Percentiles rank a stretch among this genome's conserved stretches.
phyloP scores from a whole-genome alignment of 2,888 invertebrate genomes.

The Psococerastis gibbosa region DNA sequence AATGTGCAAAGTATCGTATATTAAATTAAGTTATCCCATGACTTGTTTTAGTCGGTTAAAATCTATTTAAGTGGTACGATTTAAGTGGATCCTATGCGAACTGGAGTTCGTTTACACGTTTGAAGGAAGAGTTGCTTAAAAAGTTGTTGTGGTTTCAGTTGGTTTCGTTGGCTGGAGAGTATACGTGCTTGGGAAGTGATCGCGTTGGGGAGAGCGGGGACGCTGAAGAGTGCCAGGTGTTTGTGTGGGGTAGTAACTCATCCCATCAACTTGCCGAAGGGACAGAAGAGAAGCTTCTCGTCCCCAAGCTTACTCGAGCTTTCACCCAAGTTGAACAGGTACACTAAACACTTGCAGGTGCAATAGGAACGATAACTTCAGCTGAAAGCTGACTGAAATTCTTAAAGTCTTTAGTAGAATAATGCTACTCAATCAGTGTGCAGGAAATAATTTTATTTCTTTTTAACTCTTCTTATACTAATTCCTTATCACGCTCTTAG shows the following conservation, averaged over 20 bases:
- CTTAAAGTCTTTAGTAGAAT: too few species aligned
- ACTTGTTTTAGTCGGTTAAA: too few species aligned
- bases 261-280: constrained; percentile 42
- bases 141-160: constrained; percentile 19
- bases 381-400: too few species aligned
- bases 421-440: background rate
- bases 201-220: constrained; percentile 4
- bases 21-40: too few species aligned
- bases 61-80: too few species aligned
- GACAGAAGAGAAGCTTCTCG: constrained; percentile 35
- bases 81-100: too few species aligned
- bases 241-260: constrained; percentile 45
- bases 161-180: constrained; percentile 27
- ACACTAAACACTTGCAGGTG: too few species aligned
- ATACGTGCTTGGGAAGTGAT: constrained; percentile 23
- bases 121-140: too few species aligned
- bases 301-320: constrained; percentile 34
- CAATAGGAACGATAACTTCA: too few species aligned
- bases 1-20: too few species aligned
- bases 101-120: too few species aligned
- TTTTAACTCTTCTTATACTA: constrained; percentile 8
- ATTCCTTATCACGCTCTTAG: background rate
- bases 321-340: constrained; percentile 38
- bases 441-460: background rate
- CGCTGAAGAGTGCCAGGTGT: constrained; percentile 31